Evolutionary conservation across 2,797 vertebrate species (phyloP).

Genomic region (Lophotriccus pileatus): DNA sequence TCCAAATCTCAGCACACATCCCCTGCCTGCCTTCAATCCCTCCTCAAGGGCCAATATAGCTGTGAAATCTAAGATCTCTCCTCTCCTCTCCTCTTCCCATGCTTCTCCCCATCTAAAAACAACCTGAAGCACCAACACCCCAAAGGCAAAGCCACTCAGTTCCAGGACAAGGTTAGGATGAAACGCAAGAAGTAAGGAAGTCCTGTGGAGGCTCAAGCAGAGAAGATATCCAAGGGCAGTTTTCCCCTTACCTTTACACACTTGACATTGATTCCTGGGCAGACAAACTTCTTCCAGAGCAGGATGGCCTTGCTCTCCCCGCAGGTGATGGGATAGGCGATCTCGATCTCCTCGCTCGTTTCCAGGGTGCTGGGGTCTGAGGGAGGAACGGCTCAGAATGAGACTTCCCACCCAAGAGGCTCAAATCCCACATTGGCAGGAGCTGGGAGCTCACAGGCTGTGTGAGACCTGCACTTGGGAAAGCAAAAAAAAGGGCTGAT

Average conservation of each 20-base stretch:
- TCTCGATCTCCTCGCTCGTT: conserved; percentile 84
- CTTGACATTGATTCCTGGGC: conserved; percentile 98
- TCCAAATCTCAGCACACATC: neutral
- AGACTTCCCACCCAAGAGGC: neutral
- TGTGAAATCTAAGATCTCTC: neutral
- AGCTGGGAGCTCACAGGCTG: neutral
- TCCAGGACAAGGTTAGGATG: neutral
- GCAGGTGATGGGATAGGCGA: conserved; percentile 94
- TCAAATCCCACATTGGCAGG: neutral
- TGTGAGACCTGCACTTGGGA: neutral
- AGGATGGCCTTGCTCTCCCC: conserved; percentile 95
- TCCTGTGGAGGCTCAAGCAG: neutral
- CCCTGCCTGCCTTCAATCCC: neutral
- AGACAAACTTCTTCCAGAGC: conserved; percentile 97
- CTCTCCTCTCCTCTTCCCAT: neutral
- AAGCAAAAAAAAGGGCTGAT: neutral
- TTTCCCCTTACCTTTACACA: conserved; percentile 90
- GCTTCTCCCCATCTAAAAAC: neutral
- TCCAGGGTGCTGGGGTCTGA: conserved; percentile 77
- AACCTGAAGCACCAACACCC: neutral
- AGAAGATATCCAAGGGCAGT: neutral
- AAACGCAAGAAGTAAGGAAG: neutral
- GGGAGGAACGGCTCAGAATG: neutral
- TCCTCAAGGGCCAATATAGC: neutral
- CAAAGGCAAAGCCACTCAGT: neutral